Conservation (phyloP, 2,797 vertebrate species). For the Sternarchorhynchus goeldii region DNA sequence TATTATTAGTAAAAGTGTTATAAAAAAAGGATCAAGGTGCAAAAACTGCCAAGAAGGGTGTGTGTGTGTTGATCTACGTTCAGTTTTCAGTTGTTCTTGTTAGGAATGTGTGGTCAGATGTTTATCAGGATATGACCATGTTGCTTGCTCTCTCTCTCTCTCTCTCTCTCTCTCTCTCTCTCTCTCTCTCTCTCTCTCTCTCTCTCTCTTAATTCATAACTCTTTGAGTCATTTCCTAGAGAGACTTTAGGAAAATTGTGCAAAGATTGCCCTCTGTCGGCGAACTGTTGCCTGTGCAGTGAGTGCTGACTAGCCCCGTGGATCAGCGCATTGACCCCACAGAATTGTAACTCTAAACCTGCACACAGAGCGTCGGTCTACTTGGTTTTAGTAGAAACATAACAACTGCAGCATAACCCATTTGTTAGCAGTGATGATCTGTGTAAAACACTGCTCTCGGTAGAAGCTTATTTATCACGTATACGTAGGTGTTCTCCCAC, state of each 20-base stretch:
- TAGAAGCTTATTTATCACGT: no score
- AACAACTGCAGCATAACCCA: no score
- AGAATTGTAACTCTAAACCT: no score
- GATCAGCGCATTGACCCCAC: no score
- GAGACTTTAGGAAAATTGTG: background rate
- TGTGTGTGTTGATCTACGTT: background rate
- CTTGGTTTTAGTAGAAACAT: no score
- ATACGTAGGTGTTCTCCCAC: no score
- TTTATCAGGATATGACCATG: slow-evolving; percentile 18
- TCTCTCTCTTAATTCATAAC: background rate
- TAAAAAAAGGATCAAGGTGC: no score
- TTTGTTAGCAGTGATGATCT: no score
- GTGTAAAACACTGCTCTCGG: no score
- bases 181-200: background rate
- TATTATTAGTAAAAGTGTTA: no score
- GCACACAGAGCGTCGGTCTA: no score
- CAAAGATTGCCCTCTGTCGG: background rate
- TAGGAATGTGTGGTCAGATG: slow-evolving; percentile 35
- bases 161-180: background rate
- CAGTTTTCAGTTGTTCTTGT: slow-evolving; percentile 21
- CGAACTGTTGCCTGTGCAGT: background rate
- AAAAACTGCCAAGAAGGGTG: background rate
- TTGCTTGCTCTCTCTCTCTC: background rate
- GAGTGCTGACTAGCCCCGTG: no score
- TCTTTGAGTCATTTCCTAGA: background rate